These are phyloP conservation scores for Phyllotreta cruciferae DNA, from an alignment of 2,888 invertebrate species.

Conservation along the genomic window DNA sequence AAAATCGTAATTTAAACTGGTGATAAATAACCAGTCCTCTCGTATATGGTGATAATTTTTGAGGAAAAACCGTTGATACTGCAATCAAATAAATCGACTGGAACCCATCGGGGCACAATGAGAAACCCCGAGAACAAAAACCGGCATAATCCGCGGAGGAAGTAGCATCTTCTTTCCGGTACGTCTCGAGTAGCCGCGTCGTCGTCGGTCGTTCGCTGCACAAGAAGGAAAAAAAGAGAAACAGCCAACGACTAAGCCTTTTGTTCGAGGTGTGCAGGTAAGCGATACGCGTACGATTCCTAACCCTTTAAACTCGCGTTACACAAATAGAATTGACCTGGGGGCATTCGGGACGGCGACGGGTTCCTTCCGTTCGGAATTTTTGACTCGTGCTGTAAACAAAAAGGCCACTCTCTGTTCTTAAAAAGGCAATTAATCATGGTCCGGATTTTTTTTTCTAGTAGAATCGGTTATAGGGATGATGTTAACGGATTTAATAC, in stretches of 20 bases:
- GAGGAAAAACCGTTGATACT: too few relatives aligned
- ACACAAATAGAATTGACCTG: constrained; percentile 36
- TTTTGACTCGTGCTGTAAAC: constrained; percentile 36
- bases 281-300: constrained; percentile 23
- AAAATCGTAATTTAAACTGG: too few relatives aligned
- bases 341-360: constrained; percentile 33
- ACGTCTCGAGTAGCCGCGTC: constrained; percentile 38
- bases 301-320: constrained; percentile 33
- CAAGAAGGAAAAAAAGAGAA: constrained; percentile 14
- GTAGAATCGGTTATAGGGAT: constrained; percentile 13
- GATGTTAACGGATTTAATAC: constrained; percentile 31
- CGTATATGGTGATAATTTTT: too few relatives aligned
- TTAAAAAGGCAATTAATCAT: background rate
- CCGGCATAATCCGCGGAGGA: constrained; percentile 50
- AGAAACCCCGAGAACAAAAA: constrained; percentile 39
- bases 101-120: constrained; percentile 18
- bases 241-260: constrained; percentile 2
- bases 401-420: constrained; percentile 4
- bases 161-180: constrained; percentile 50
- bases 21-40: too few relatives aligned
- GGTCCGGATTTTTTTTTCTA: constrained; percentile 14
- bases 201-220: constrained; percentile 27
- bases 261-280: constrained; percentile 18
- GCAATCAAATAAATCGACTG: too few relatives aligned
- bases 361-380: constrained; percentile 14